phyloP scores from a whole-genome alignment of 2,113 vertebrate species.

The Rhabdornis inornatus region DNA sequence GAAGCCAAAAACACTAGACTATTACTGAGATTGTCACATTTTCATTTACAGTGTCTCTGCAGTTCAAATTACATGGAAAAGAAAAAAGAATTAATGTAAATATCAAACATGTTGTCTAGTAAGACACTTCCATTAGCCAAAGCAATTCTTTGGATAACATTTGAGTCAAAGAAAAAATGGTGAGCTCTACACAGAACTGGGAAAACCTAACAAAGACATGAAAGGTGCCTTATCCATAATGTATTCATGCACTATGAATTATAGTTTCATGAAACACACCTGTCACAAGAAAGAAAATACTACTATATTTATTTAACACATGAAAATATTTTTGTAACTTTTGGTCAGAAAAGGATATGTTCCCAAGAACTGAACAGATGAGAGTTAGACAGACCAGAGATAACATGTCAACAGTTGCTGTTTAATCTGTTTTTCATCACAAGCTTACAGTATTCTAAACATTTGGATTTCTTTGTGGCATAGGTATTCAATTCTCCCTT shows the following conservation, averaged over 20 bases:
- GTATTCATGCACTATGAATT: background rate
- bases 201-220: background rate
- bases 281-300: background rate
- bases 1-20: background rate
- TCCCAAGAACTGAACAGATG: background rate
- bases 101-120: background rate
- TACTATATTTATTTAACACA: background rate
- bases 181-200: background rate
- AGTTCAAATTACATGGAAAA: background rate
- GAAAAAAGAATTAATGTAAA: background rate
- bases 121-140: background rate
- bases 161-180: background rate
- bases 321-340: background rate
- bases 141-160: background rate
- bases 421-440: background rate
- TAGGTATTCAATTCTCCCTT: background rate
- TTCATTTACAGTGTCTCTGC: background rate
- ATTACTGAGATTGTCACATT: background rate
- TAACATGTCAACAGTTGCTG: background rate
- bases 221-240: background rate
- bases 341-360: background rate
- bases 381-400: background rate
- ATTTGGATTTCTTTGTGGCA: background rate
- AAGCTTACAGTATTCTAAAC: background rate
- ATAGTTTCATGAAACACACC: background rate